phyloP scores from a whole-genome alignment of 2,797 vertebrate species.

The Myripristis jacobus region DNA sequence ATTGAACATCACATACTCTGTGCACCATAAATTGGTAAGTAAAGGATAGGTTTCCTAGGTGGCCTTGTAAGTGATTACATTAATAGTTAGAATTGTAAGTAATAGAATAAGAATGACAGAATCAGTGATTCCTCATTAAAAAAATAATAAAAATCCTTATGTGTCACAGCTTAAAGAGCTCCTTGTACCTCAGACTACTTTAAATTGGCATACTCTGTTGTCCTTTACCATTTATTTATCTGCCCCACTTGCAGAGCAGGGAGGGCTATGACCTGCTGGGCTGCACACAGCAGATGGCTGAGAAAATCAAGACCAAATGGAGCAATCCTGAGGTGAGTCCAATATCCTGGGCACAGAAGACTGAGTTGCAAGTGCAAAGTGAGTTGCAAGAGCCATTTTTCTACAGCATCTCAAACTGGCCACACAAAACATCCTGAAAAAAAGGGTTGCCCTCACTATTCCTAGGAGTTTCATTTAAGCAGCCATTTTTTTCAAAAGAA shows the following conservation, averaged over 20 bases:
- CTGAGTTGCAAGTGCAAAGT: neutral
- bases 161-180: neutral
- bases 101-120: too few relatives aligned
- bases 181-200: neutral
- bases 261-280: conserved; percentile 86
- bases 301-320: conserved; percentile 90
- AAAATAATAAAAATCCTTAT: neutral
- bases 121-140: too few relatives aligned
- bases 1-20: neutral
- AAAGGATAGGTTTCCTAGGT: neutral
- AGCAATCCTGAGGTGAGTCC: conserved; percentile 89
- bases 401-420: neutral
- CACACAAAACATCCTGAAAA: neutral
- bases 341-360: conserved; percentile 21
- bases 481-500: conserved; percentile 26
- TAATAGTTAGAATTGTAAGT: too few relatives aligned
- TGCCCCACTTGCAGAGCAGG: conserved; percentile 75
- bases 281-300: conserved; percentile 87
- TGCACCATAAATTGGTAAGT: neutral
- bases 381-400: neutral
- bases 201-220: neutral
- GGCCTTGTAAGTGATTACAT: neutral
- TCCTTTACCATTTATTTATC: conserved; percentile 48
- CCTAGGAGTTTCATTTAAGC: conserved; percentile 17
- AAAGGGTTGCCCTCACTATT: conserved; percentile 12